phyloP scores from a whole-genome alignment of 2,113 vertebrate species.

The Callospermophilus lateralis region DNA sequence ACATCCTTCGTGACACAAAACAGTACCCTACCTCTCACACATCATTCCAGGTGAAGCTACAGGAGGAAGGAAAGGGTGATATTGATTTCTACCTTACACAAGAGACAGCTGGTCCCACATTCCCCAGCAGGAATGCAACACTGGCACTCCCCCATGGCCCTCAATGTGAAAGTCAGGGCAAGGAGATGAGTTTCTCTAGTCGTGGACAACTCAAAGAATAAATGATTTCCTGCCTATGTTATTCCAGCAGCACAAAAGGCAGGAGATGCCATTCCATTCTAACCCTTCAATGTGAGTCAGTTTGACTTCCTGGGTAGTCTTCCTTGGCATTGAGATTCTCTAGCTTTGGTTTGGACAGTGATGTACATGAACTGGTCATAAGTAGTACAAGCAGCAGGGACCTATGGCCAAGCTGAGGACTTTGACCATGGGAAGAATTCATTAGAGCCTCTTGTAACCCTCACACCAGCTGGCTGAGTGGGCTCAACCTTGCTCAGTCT shows the following conservation, averaged over 20 bases:
- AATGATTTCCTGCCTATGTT: slow-evolving; percentile 62
- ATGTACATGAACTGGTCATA: not conserved
- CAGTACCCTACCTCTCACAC: slow-evolving; percentile 79
- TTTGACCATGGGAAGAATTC: slow-evolving; percentile 31
- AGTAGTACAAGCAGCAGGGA: slow-evolving; percentile 9
- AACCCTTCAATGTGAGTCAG: slow-evolving; percentile 70
- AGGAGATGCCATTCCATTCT: slow-evolving; percentile 61
- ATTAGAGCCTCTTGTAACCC: not conserved
- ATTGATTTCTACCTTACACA: slow-evolving; percentile 84
- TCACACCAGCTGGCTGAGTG: slow-evolving; percentile 19
- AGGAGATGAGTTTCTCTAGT: slow-evolving; percentile 67
- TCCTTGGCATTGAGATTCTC: not conserved
- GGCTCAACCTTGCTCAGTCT: slow-evolving; percentile 9
- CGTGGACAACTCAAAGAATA: slow-evolving; percentile 63
- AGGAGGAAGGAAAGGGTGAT: slow-evolving; percentile 82
- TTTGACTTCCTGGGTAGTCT: slow-evolving; percentile 54
- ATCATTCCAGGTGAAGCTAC: slow-evolving; percentile 82
- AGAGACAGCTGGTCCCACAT: slow-evolving; percentile 84
- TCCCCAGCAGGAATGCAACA: slow-evolving; percentile 80
- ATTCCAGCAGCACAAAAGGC: not conserved
- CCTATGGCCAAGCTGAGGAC: not conserved
- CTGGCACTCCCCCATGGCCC: slow-evolving; percentile 14
- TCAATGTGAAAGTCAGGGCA: slow-evolving; percentile 63
- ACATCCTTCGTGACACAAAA: too few species aligned
- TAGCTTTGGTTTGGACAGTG: not conserved